A percentile compares a stretch with the other conserved stretches of the same genome.
These are phyloP conservation scores for Dendroctonus valens DNA, from an alignment of 1,140 invertebrate species.

Conservation along the genomic window DNA sequence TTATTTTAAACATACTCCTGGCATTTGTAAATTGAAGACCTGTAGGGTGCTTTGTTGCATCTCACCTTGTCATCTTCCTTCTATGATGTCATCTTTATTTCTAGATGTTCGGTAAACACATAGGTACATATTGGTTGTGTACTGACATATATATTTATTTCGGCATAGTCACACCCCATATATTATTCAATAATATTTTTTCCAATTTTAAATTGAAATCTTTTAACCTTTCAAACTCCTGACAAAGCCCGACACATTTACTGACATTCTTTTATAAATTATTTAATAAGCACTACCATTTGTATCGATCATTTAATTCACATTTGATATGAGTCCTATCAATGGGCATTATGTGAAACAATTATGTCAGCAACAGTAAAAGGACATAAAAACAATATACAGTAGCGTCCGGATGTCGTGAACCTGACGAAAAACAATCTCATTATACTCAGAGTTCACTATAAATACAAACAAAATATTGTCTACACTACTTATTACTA, in stretches of 20 bases:
- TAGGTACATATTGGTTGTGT: not conserved
- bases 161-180: not conserved
- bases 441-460: no score
- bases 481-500: no score
- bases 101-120: not conserved
- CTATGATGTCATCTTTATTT: constrained; percentile 1
- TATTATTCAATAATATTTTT: not conserved
- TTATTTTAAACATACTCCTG: not conserved
- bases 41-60: not conserved
- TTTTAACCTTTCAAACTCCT: not conserved
- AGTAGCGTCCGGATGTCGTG: no score
- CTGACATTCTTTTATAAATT: not conserved
- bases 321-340: no score
- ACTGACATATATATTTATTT: not conserved
- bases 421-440: no score
- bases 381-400: no score
- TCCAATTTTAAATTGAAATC: not conserved
- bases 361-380: no score
- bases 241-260: not conserved
- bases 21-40: not conserved
- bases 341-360: no score
- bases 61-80: not conserved
- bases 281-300: not conserved
- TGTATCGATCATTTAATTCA: no score
- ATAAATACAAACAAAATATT: no score